Evolutionary conservation across 1,140 invertebrate genomes (phyloP), one percentile per base, ranked within the genome.

Genomic region (Conopomorpha cramerella): DNA sequence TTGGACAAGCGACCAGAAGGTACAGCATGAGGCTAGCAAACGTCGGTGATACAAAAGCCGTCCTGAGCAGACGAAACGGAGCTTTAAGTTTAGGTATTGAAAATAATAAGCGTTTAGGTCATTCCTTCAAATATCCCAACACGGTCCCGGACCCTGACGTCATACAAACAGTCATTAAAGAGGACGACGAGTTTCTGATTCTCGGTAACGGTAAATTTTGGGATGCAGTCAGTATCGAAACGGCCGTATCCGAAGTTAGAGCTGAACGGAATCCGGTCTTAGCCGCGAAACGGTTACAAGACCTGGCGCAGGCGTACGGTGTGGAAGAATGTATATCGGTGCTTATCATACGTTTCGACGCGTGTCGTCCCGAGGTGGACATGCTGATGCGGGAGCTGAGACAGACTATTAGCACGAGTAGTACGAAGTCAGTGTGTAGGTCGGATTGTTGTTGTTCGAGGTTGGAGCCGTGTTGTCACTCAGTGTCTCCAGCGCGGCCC

Each of bases 161-260:
- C 1, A 80, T 89, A 8, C 88, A 92, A 68, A 82, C 90, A 2
- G 77, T 81, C 2, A 71, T 92, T 1, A 86, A 89, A 45, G 89
- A 91, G 47, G 83, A 89, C 33, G 89, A 92, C 51, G 89, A 92
- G 58, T 92, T 89, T 55, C 77, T 92, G 38, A 86, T 93, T 39
- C 79, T 92, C 38, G 89, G 83, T 0, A 92, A 91, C 64, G 84
- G 87, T 42, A 85, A 86, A 45, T 59, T 92, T 16, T 92, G 90
- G 89, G 84, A 87, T 25, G 86, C 88, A 2, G 77, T 93, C 38
- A 87, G 81, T 37, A 79, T 89, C 7, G 83, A 89, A 36, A 86
- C 88, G 34, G 88, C 89, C 1, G 83, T 90, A 1, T 78, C 85
- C 6, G 90, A 92, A 73, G 85, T 89, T 1, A 81, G 85, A 46